Evolutionary conservation across 2,888 invertebrate genomes (phyloP).

Genomic region (Malachius bipustulatus): DNA sequence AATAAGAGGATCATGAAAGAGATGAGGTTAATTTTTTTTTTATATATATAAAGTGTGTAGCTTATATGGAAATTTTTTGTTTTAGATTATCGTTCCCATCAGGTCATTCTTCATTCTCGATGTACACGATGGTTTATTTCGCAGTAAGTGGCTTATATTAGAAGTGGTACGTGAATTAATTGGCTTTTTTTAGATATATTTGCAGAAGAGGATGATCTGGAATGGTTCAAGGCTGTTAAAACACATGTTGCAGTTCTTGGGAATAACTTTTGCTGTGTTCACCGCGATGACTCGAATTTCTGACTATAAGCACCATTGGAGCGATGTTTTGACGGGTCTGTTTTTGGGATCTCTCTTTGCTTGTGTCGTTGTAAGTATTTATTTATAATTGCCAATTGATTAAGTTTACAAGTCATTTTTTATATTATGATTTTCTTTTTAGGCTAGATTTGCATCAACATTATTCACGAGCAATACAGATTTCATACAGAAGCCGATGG

Average conservation of each 20-base stretch:
- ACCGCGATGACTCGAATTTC: constrained; percentile 85
- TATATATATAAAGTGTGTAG: background rate
- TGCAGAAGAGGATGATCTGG: constrained; percentile 77
- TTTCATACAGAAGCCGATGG: background rate
- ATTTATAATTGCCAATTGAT: constrained; percentile 1
- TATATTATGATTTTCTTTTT: background rate
- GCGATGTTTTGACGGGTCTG: constrained; percentile 82
- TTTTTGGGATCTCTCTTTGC: constrained; percentile 56
- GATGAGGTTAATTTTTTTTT: constrained; percentile 41
- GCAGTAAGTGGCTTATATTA: constrained; percentile 50
- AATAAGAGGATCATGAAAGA: constrained; percentile 51
- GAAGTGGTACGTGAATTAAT: constrained; percentile 5
- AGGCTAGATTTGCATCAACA: background rate
- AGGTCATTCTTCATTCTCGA: constrained; percentile 83
- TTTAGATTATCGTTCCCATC: constrained; percentile 76
- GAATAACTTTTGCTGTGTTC: constrained; percentile 70
- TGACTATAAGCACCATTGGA: constrained; percentile 98
- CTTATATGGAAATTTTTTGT: constrained; percentile 16
- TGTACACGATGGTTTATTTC: constrained; percentile 75
- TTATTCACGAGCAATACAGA: constrained; percentile 1
- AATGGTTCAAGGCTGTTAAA: constrained; percentile 66
- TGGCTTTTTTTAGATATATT: constrained; percentile 57
- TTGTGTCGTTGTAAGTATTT: constrained; percentile 53
- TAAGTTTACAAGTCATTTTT: background rate
- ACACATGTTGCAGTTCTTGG: constrained; percentile 73